Base-by-base conservation (phyloP, 2,113 vertebrate genomes). In the Pogonocichla stellata region DNA sequence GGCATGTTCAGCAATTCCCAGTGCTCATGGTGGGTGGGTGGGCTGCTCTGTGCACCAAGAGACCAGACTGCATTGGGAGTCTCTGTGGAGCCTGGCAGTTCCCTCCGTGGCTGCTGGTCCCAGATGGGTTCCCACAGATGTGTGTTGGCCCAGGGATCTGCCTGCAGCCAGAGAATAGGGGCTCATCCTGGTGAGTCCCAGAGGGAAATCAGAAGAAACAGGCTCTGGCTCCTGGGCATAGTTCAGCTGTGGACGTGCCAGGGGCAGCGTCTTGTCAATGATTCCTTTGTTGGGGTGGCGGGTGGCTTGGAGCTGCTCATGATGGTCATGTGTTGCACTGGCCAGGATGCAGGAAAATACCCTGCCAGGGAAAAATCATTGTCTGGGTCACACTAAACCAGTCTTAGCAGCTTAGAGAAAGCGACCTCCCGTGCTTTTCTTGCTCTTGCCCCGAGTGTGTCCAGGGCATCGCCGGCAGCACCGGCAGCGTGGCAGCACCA, bases 281-380 rank as follows among this genome's bases (percentile, higher is more conserved):
- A 96, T 95, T 95, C 80, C 92, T 96, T 94, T 97, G 93, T 94
- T 92, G 80, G 61, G 58, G 50, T 5, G 6, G 12, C 0, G 28
- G 22, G 72, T 87, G 83, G 43, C 93, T 90, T n/a, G 26, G 82
- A 67, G 88, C 85, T 58, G 86, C 95, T 93, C 26, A 14, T 92
- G 92, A 67, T 38, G 77, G 91, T 96, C 93, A 93, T 92, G 86
- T 95, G 95, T 86, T 33, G 2, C 42, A 11, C 73, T 92, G 91
- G 83, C 79, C 1, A 3, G 77, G 86, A 69, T 10, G 62, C 79
- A 86, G 88, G 67, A 51, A 80, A 93, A 82, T 71, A 58, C 70
- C 57, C 70, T 62, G 64, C 69, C 65, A 61, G 86, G 0, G 19
- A 34, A 45, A 80, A 75, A 78, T 40, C 5, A 2, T 57, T 78